phyloP scores from a whole-genome alignment of 2,797 vertebrate genomes.

The Pelochelys cantorii region DNA sequence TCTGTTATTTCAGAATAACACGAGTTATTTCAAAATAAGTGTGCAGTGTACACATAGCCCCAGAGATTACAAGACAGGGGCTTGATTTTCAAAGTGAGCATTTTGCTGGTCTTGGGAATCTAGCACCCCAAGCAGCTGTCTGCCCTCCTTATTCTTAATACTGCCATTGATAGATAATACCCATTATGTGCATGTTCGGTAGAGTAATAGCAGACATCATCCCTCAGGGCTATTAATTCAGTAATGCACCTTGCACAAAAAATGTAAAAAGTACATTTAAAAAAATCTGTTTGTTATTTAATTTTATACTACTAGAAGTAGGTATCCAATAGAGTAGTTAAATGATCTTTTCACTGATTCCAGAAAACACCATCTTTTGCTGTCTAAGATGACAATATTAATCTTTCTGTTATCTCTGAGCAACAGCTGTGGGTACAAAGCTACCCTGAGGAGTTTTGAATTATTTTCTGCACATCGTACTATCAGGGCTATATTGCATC shows the following conservation, averaged over 20 bases:
- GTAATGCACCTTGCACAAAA: not conserved
- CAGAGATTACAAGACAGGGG: not conserved
- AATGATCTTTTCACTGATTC: not conserved
- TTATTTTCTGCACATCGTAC: constrained; percentile 19
- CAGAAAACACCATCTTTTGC: not conserved
- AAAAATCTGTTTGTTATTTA: not conserved
- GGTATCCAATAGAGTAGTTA: not conserved
- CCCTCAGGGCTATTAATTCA: not conserved
- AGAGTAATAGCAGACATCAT: not conserved
- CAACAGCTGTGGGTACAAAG: constrained; percentile 9
- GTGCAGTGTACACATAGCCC: too few relatives aligned
- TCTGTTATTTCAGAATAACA: too few relatives aligned
- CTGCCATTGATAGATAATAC: not conserved
- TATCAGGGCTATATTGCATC: not conserved
- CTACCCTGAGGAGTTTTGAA: not conserved
- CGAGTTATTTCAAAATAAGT: too few relatives aligned
- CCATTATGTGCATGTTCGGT: not conserved
- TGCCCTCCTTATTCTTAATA: not conserved
- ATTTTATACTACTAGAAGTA: not conserved
- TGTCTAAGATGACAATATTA: constrained; percentile 26
- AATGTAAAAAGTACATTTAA: not conserved
- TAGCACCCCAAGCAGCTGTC: not conserved
- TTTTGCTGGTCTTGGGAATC: not conserved
- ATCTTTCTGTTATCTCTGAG: constrained; percentile 35
- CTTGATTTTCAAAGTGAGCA: not conserved